Evolutionary conservation across 2,113 vertebrate genomes (phyloP).

Genomic region (Trachemys scripta): DNA sequence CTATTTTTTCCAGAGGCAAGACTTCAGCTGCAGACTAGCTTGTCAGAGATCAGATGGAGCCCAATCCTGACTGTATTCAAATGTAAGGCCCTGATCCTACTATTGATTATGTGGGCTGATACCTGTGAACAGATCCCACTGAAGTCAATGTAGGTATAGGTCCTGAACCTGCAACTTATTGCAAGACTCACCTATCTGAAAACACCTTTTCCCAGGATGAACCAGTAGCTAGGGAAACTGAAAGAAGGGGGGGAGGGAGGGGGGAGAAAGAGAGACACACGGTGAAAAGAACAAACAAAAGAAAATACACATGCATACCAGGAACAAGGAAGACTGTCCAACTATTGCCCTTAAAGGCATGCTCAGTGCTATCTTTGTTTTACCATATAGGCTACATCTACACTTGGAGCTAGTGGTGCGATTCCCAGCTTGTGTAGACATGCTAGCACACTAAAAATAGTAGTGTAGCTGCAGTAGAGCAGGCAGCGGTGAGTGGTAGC

Average conservation of each 20-base stretch:
- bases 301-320: accelerated
- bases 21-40: background rate
- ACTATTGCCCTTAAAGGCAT: background rate
- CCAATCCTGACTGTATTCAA: background rate
- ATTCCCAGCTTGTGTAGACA: too few species aligned
- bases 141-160: background rate
- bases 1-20: background rate
- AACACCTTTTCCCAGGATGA: background rate
- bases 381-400: too few species aligned
- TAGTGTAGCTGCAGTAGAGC: too few species aligned
- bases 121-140: background rate
- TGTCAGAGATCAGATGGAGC: background rate
- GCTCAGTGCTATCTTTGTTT: background rate
- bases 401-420: too few species aligned
- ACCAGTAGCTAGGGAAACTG: background rate
- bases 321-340: background rate
- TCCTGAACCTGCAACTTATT: background rate
- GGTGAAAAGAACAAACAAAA: background rate
- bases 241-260: background rate
- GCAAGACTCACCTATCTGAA: background rate
- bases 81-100: background rate
- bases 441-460: too few species aligned
- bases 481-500: too few species aligned
- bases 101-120: background rate
- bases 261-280: background rate